phyloP scores from a whole-genome alignment of 1,140 invertebrate genomes.

The Apis laboriosa region DNA sequence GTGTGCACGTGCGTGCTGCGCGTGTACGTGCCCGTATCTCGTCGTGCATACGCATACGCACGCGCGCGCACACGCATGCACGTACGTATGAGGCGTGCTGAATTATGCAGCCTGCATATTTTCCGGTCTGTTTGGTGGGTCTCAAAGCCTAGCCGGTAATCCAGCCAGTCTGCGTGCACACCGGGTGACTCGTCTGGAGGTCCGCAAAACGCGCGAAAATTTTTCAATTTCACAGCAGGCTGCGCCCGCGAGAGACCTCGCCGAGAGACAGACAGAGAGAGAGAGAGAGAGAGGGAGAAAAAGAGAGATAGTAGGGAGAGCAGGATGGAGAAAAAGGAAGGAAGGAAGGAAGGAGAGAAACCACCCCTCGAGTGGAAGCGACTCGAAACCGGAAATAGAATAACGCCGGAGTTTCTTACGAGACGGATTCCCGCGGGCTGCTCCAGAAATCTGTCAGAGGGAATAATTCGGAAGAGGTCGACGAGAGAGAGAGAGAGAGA shows the following conservation, averaged over 20 bases:
- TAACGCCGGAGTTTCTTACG: constrained; percentile 44
- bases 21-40: neutral
- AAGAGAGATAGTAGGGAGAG: neutral
- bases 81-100: constrained; percentile 68
- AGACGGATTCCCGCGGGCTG: constrained; percentile 14
- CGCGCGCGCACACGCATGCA: neutral
- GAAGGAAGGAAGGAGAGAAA: constrained; percentile 4
- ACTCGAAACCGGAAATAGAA: constrained; percentile 61
- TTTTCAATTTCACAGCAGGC: constrained; percentile 68
- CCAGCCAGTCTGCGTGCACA: constrained; percentile 65
- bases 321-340: neutral
- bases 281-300: neutral
- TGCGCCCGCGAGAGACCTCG: constrained; percentile 58
- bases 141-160: constrained; percentile 78
- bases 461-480: constrained; percentile 10
- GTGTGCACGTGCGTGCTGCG: neutral
- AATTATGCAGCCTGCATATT: constrained; percentile 80
- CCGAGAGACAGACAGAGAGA: constrained; percentile 40
- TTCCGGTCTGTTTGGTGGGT: constrained; percentile 81
- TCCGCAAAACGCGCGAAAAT: constrained; percentile 73
- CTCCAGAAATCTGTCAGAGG: constrained; percentile 4
- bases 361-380: constrained; percentile 42
- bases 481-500: neutral
- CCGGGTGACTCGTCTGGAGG: constrained; percentile 70
- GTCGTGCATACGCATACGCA: neutral